Conservation (phyloP, 2,888 invertebrate genomes). For the Idaea dimidiata region DNA sequence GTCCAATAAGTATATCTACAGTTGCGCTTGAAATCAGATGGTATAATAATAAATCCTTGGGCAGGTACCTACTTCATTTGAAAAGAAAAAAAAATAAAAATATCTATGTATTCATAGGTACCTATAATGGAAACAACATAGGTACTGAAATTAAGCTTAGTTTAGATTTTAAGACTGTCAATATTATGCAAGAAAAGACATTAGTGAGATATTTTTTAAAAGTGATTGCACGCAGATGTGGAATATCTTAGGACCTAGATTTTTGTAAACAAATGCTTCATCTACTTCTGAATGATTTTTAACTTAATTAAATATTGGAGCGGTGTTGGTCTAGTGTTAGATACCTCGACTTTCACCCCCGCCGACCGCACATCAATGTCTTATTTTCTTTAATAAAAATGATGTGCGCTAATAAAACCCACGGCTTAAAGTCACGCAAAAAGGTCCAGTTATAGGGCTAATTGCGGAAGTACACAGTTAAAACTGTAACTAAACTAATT, state of each 20-base stretch:
- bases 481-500: no score
- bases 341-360: no score
- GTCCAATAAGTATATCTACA: neutral
- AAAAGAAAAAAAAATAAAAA: no score
- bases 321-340: no score
- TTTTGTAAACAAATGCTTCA: slow-evolving; percentile 4
- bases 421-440: no score
- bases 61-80: slow-evolving; percentile 17
- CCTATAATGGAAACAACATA: slow-evolving; percentile 9
- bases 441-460: no score
- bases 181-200: slow-evolving; percentile 68
- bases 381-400: no score
- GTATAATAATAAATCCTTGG: neutral
- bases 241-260: slow-evolving; percentile 1
- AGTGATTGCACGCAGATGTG: slow-evolving; percentile 14
- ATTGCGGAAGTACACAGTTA: no score
- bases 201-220: slow-evolving; percentile 58
- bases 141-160: slow-evolving; percentile 23
- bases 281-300: neutral
- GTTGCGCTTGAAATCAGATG: neutral
- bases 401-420: no score
- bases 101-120: no score
- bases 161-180: slow-evolving; percentile 34
- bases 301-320: neutral
- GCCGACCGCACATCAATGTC: no score